A percentile compares a stretch with the other conserved stretches of the same genome.
Evolutionary conservation across 2,113 vertebrate genomes (phyloP).

Genomic region (Hystrix cristata): DNA sequence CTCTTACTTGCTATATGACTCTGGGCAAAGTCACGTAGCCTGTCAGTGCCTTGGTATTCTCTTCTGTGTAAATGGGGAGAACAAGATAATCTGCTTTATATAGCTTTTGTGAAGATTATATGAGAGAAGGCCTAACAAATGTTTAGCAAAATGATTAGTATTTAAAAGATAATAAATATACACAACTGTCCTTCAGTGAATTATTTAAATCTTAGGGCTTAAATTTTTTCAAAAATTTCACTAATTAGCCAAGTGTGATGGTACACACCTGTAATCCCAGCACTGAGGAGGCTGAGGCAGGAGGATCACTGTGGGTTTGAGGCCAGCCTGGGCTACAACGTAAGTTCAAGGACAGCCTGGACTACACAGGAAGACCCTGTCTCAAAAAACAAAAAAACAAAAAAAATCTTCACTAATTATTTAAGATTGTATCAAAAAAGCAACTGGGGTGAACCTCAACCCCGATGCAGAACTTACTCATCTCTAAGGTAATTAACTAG

Average conservation of each 20-base stretch:
- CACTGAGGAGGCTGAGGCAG: neutral
- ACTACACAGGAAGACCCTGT: neutral
- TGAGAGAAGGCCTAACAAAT: slow-evolving; percentile 25
- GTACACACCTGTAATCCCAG: neutral
- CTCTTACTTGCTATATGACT: neutral
- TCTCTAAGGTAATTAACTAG: neutral
- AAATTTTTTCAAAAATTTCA: slow-evolving; percentile 58
- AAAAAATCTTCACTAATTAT: slow-evolving; percentile 38
- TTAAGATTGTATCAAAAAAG: slow-evolving; percentile 47
- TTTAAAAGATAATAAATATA: slow-evolving; percentile 55
- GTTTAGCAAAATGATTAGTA: slow-evolving; percentile 59
- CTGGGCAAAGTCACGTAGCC: slow-evolving; percentile 31
- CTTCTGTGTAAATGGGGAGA: slow-evolving; percentile 30
- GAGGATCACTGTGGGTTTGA: neutral
- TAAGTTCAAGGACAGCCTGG: neutral
- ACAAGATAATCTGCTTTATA: slow-evolving; percentile 10
- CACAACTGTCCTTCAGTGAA: slow-evolving; percentile 25
- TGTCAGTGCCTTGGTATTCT: slow-evolving; percentile 22
- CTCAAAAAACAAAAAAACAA: neutral
- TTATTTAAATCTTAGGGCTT: slow-evolving; percentile 40
- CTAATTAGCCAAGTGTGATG: neutral
- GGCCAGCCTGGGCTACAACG: neutral
- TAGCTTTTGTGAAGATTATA: slow-evolving; percentile 46
- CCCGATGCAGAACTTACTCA: slow-evolving; percentile 51
- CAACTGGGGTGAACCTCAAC: neutral